These are phyloP conservation scores for Spodoptera exigua DNA, from an alignment of 2,888 invertebrate genomes.

Conservation along the genomic window DNA sequence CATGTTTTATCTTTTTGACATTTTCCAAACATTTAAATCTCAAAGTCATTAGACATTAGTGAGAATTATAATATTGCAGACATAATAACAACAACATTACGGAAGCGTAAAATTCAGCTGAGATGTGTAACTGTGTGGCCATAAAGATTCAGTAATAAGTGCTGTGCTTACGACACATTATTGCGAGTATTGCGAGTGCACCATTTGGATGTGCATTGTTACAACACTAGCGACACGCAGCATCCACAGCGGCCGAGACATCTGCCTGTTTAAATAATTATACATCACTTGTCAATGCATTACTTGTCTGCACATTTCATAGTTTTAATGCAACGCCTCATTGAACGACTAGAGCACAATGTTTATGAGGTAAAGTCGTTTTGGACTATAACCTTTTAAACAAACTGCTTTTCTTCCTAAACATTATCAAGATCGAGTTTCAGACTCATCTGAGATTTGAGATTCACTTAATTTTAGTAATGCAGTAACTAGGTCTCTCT, in stretches of 20 bases:
- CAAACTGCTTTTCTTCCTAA: too few species aligned
- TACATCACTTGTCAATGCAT: slow-evolving; percentile 22
- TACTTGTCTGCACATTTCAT: not conserved
- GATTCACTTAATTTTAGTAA: too few species aligned
- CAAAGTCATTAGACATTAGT: too few species aligned
- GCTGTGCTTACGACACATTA: slow-evolving; percentile 25
- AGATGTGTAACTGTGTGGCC: slow-evolving; percentile 9
- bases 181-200: slow-evolving; percentile 29
- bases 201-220: slow-evolving; percentile 26
- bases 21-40: too few species aligned
- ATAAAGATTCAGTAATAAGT: slow-evolving; percentile 24
- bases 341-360: too few species aligned
- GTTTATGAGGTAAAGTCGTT: too few species aligned
- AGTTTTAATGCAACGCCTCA: slow-evolving; percentile 1
- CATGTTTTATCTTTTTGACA: too few species aligned
- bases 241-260: slow-evolving; percentile 12
- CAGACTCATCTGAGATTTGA: too few species aligned
- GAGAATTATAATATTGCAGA: slow-evolving; percentile 4
- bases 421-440: too few species aligned
- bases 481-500: too few species aligned
- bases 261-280: slow-evolving; percentile 32
- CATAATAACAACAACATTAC: slow-evolving; percentile 17
- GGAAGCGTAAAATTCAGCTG: slow-evolving; percentile 19
- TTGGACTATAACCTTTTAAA: too few species aligned
- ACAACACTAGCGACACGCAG: slow-evolving; percentile 27